Evolutionary conservation across 2,888 invertebrate genomes (phyloP), one percentile per base, ranked within the genome.

Genomic region (Tetanocera ferruginea): DNA sequence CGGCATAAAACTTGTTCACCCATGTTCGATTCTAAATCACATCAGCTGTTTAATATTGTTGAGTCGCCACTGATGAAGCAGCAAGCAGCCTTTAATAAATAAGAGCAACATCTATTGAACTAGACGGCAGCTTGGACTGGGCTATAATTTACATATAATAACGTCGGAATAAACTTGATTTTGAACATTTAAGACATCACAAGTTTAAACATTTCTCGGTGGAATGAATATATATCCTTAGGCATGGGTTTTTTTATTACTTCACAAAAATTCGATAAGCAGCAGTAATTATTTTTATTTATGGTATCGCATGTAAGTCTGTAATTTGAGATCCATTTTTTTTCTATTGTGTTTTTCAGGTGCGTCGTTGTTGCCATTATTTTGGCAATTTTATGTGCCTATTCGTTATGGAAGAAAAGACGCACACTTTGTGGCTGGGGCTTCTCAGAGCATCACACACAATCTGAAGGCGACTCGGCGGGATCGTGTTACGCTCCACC

Each of bases 401-500:
- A 93, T 84, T 93, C 93, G 81, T 86, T 93, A 77, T 94, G 93
- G 93, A 91, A 91, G 82, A 92, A 92, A 76, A 89, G 91, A 31
- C 86, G 90, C 77, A 88, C 88, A 52, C 86, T 90, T 11, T 90
- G 89, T 77, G 89, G 92, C 88, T 92, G 91, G 90, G 89, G 91
- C 86, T 89, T 90, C 72, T 87, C 89, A 78, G 93, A 93, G 82
- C 90, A 88, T 52, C 88, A 87, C 69, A 82, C 92, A 69, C 91
- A 92, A 81, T 95, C 95, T 0, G 95, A 95, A 84, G 93, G 93
- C 34, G 95, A 95, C 88, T 95, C 94, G 0, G 93, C 95, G 4
- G 94, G 95, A 55, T 95, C 95, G 0, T 94, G 94, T 85, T 96
- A 95, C 89, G 94, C 94, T 0, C 96, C 96, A 9, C 96, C 96